Conservation (phyloP, 1,140 invertebrate genomes). For the Aphis craccivora region DNA sequence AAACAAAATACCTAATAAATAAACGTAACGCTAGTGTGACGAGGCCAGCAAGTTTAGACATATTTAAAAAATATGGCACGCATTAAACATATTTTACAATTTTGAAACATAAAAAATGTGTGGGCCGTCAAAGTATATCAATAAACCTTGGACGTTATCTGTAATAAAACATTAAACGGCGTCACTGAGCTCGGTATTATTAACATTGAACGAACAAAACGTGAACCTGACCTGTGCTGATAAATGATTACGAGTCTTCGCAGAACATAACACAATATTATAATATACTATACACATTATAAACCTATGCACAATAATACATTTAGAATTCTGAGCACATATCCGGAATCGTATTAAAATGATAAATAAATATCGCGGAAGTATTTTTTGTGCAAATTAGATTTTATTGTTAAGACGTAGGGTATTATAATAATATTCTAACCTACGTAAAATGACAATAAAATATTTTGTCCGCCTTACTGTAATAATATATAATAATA, state of each 20-base stretch:
- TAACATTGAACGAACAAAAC: neutral
- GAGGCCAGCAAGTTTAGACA: neutral
- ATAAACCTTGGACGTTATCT: slow-evolving; percentile 39
- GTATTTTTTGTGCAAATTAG: slow-evolving; percentile 10
- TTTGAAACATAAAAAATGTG: neutral
- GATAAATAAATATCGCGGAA: slow-evolving; percentile 26
- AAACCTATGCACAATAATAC: neutral
- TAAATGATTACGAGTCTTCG: neutral
- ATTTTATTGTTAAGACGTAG: neutral
- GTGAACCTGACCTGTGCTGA: neutral
- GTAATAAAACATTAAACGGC: neutral
- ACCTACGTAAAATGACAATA: neutral
- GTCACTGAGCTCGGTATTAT: neutral
- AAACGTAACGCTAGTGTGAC: neutral
- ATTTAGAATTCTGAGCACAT: neutral
- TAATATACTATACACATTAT: no score
- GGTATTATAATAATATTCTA: neutral
- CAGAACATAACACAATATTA: neutral
- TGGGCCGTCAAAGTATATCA: slow-evolving; percentile 24
- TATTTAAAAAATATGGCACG: neutral
- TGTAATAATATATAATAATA: neutral
- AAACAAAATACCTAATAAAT: slow-evolving; percentile 1
- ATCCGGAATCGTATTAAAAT: slow-evolving; percentile 34
- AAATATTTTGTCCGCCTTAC: slow-evolving; percentile 5
- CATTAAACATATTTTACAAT: neutral